Conservation (phyloP, 2,113 vertebrate genomes). For the Mastomys natalensis region DNA sequence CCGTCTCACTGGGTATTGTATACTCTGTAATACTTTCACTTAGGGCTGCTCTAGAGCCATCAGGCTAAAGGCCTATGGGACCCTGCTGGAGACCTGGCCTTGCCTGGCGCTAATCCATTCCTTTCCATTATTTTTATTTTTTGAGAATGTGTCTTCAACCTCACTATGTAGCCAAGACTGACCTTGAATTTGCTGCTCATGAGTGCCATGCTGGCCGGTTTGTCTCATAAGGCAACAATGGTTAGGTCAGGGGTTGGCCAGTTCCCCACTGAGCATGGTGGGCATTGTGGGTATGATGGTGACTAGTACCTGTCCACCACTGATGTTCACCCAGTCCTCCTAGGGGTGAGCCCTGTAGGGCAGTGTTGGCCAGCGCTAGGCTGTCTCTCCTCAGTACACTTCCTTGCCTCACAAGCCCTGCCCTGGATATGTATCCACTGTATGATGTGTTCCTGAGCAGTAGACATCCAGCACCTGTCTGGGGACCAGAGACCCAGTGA, state of each 20-base stretch:
- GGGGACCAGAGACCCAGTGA: too few species aligned
- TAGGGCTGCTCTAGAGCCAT: not conserved
- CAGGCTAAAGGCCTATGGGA: not conserved
- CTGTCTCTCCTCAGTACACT: not conserved
- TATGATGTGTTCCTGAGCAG: not conserved
- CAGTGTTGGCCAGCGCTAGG: not conserved
- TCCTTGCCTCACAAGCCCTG: not conserved
- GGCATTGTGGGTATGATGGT: too few species aligned
- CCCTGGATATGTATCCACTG: accelerated
- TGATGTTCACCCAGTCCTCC: accelerated
- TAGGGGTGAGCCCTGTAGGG: not conserved
- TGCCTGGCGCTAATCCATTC: not conserved
- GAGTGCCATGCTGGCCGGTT: accelerated
- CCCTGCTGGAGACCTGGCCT: too few species aligned
- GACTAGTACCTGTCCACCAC: not conserved
- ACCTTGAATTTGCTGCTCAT: not conserved
- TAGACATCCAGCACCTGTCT: not conserved
- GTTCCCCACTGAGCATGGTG: too few species aligned
- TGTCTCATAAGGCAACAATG: too few species aligned
- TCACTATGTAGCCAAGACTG: not conserved
- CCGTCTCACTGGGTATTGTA: accelerated
- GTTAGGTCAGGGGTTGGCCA: accelerated
- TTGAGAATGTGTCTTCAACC: not conserved
- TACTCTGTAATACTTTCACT: accelerated
- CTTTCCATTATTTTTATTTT: not conserved